Base-by-base conservation (phyloP, 2,113 vertebrate genomes). In the Formicarius rufipectus region DNA sequence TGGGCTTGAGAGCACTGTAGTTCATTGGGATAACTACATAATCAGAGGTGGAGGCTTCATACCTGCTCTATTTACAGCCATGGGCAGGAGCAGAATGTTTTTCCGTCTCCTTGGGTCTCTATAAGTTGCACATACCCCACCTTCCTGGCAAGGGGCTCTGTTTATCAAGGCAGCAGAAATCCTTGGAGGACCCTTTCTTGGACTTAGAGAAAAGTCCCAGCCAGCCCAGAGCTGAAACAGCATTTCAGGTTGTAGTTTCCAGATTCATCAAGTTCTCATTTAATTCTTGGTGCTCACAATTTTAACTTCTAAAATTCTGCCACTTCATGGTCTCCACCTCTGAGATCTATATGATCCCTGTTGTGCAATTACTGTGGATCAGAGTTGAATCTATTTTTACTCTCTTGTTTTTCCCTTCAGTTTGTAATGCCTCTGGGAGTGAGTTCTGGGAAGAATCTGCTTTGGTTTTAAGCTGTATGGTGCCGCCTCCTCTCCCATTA, bases 301-400 rank as follows among this genome's bases (percentile, higher is more conserved):
- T 96, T 73, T 90, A 64, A 72, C 75, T 95, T 97, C 81, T 78
- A 90, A 89, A 97, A 84, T 82, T 95, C 45, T 68, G 49, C 60
- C 56, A 4, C 85, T 94, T 93, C 68, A 84, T 10, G 13, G 64
- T 96, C 90, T 89, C 96, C 92, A 92, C 92, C 90, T 93, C 95
- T 69, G 83, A 88, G 94, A 86, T 94, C 83, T 62, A 37, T 69
- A 2, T 82, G 75, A 96, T 97, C 95, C 90, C 90, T 68, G 56
- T 89, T 96, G 95, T 96, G 93, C 96, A 97, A 94, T 96, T 96
- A 97, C 77, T 81, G 83, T 40, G 53, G 86, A 95, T 96, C 95
- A 90, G 88, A 96, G 93, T 96, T 96, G 88, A 93, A 93, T 93
- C 94, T 97, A 94, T 96, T 97, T 96, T 97, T 94, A 92, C 92